A percentile compares a stretch with the other conserved stretches of the same genome.
Conservation (phyloP, 1,140 invertebrate genomes). For the Drosophila obscura region DNA sequence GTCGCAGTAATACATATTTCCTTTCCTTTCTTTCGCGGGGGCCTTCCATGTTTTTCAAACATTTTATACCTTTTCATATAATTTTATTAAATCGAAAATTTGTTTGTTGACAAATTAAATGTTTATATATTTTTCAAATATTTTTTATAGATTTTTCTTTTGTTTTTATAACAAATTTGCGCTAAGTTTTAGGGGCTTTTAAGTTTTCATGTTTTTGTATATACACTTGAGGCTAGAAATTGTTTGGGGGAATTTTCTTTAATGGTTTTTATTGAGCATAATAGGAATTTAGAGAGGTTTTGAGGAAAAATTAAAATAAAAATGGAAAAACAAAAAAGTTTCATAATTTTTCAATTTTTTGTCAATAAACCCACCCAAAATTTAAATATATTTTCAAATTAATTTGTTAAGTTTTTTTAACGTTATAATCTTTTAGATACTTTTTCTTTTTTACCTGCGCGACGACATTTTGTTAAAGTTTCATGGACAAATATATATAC, state of each 20-base stretch:
- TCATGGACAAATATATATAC: constrained; percentile 9
- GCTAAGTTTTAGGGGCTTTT: constrained; percentile 57
- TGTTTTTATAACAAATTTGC: constrained; percentile 61
- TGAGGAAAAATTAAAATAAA: not conserved
- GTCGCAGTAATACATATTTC: constrained; percentile 73
- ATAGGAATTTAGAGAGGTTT: constrained; percentile 16
- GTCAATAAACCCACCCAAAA: too few species aligned
- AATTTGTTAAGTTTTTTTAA: too few species aligned
- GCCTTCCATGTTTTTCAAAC: constrained; percentile 74
- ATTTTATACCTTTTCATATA: constrained; percentile 39
- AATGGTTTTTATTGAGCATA: constrained; percentile 54
- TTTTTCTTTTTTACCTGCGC: not conserved
- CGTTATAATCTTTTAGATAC: not conserved
- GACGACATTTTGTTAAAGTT: not conserved
- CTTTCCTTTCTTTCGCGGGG: constrained; percentile 36
- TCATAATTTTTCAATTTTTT: too few species aligned
- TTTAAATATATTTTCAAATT: not conserved
- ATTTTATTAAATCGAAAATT: constrained; percentile 51
- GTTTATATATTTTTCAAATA: constrained; percentile 13
- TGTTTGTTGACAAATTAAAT: constrained; percentile 49
- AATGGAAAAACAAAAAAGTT: not conserved
- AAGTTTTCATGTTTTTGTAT: constrained; percentile 52
- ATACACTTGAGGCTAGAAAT: constrained; percentile 52
- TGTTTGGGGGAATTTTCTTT: constrained; percentile 19
- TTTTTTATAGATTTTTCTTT: constrained; percentile 38